Evolutionary conservation across 2,797 vertebrate genomes (phyloP).

Genomic region (Hemibagrus guttatus): DNA sequence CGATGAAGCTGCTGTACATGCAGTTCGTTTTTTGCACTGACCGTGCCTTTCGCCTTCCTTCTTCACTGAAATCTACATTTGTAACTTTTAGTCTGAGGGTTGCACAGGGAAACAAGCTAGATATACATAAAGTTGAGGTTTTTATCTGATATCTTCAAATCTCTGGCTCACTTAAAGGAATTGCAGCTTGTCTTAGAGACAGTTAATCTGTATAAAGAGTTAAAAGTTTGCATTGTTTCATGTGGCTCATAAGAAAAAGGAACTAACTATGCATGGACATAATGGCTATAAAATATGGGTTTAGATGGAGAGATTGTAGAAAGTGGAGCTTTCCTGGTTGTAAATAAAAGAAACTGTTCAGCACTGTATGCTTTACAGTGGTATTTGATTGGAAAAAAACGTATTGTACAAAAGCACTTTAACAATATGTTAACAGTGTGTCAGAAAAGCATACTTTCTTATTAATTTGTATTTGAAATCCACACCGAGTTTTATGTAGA

Average conservation of each 20-base stretch:
- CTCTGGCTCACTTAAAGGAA: neutral
- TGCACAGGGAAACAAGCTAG: neutral
- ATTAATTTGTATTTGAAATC: neutral
- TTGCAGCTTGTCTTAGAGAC: neutral
- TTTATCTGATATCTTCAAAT: neutral
- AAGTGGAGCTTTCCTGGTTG: neutral
- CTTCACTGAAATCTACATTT: neutral
- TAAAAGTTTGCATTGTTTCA: neutral
- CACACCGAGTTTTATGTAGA: neutral
- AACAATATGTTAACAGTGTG: neutral
- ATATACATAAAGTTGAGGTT: neutral
- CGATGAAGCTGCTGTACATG: conserved; percentile 21
- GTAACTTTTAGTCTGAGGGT: neutral
- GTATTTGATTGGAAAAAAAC: neutral
- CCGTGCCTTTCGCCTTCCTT: conserved; percentile 50
- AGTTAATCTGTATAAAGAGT: neutral
- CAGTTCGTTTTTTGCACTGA: conserved; percentile 43
- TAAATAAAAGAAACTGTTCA: conserved; percentile 15
- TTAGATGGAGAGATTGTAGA: neutral
- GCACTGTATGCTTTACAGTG: neutral
- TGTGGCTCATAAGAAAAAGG: neutral
- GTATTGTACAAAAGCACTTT: neutral
- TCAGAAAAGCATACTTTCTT: neutral
- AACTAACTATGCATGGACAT: neutral
- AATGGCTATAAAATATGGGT: neutral